Percentiles rank a stretch among this genome's conserved stretches.
These are phyloP conservation scores for Acanthoscelides obtectus DNA, from an alignment of 2,888 invertebrate genomes.

Conservation along the genomic window DNA sequence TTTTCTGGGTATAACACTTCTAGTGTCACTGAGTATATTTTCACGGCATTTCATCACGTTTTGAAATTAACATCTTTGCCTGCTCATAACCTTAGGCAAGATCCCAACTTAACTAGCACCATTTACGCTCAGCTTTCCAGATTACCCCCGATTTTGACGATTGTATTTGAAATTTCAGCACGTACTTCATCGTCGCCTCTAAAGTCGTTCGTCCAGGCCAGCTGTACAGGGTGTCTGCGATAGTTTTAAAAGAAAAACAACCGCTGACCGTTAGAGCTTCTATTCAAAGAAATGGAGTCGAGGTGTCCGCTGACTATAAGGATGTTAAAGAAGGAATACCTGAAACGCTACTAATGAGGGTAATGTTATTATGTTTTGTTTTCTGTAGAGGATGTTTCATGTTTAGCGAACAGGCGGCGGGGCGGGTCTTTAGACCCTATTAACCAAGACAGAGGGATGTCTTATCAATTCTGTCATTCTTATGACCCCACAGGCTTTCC, in stretches of 20 bases:
- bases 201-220: slow-evolving; percentile 87
- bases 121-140: too few species aligned
- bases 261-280: slow-evolving; percentile 84
- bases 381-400: background rate
- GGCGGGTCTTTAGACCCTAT: too few species aligned
- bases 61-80: too few species aligned
- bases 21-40: too few species aligned
- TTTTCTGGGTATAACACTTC: too few species aligned
- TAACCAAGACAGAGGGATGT: too few species aligned
- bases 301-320: slow-evolving; percentile 77
- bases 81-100: too few species aligned
- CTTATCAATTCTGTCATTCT: too few species aligned
- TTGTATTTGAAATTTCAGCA: slow-evolving; percentile 52
- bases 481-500: too few species aligned
- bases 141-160: too few species aligned
- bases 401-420: too few species aligned
- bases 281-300: slow-evolving; percentile 85
- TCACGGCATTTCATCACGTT: too few species aligned
- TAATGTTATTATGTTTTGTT: slow-evolving; percentile 45
- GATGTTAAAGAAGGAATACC: slow-evolving; percentile 81
- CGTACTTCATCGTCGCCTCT: slow-evolving; percentile 90
- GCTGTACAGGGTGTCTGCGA: slow-evolving; percentile 82
- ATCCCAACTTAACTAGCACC: background rate
- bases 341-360: slow-evolving; percentile 85
- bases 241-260: slow-evolving; percentile 71